Conservation (phyloP, 2,797 vertebrate species). For the Percopsis omiscomaycus region DNA sequence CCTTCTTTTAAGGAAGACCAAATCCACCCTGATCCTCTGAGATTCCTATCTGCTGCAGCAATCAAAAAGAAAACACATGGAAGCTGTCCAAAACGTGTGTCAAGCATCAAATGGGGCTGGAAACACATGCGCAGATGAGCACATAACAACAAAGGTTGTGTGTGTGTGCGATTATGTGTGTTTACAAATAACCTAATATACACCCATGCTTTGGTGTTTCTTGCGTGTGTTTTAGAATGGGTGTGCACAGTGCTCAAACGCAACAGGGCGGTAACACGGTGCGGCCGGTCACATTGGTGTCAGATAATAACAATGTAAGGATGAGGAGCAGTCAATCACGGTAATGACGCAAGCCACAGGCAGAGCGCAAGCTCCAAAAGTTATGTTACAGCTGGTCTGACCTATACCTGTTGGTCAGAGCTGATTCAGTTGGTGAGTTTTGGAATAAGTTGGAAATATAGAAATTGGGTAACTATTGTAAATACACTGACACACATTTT, state of each 20-base stretch:
- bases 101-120: constrained; percentile 1
- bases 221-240: background rate
- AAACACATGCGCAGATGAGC: background rate
- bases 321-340: background rate
- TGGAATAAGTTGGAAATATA: no score
- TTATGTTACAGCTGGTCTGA: no score
- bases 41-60: constrained; percentile 26
- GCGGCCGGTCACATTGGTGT: background rate
- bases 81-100: constrained; percentile 7
- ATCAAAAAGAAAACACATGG: constrained; percentile 24
- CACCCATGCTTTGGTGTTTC: background rate
- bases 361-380: background rate
- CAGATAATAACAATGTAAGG: background rate
- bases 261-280: background rate
- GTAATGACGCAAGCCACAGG: constrained; percentile 6
- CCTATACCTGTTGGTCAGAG: no score
- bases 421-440: no score
- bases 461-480: no score
- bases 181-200: background rate
- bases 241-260: background rate
- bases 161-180: background rate
- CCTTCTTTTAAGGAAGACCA: constrained; percentile 60
- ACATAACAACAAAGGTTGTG: background rate
- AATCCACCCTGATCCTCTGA: constrained; percentile 40
- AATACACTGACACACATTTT: no score